Evolutionary conservation across 64 coral and sea anemone genomes (phyloP).

Genomic region (Pocillopora verrucosa): DNA sequence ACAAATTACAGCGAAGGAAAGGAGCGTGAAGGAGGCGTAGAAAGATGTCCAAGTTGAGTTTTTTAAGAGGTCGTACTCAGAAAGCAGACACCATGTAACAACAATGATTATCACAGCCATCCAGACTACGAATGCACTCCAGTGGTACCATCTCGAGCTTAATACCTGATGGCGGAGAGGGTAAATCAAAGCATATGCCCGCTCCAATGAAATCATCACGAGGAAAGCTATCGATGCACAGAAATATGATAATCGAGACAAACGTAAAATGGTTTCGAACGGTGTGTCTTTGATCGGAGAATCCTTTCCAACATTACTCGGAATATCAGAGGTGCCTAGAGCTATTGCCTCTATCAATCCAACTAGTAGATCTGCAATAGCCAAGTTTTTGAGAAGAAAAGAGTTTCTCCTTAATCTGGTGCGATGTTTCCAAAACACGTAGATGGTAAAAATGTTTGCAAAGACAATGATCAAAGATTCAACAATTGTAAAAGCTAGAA

Average conservation of each 20-base stretch:
- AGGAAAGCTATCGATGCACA: not conserved
- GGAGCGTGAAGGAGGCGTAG: not conserved
- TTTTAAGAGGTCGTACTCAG: not conserved
- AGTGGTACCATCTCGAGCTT: not conserved
- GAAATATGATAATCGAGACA: not conserved
- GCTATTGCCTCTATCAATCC: not conserved
- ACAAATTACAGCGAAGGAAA: not conserved
- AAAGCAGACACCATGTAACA: not conserved
- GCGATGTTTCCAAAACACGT: not conserved
- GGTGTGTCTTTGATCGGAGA: not conserved
- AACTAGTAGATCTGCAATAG: not conserved
- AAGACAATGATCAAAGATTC: not conserved
- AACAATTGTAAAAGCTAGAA: not conserved
- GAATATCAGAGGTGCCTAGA: not conserved
- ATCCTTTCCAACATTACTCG: not conserved
- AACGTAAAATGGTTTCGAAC: not conserved
- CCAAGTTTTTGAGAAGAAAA: constrained; percentile 1
- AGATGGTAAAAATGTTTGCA: not conserved
- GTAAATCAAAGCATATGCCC: not conserved
- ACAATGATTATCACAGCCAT: not conserved
- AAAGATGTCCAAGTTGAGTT: not conserved
- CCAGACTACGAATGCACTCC: not conserved
- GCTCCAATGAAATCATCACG: not conserved
- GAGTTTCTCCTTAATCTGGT: not conserved
- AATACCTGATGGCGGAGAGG: not conserved